Evolutionary conservation across 2,888 invertebrate genomes (phyloP), one percentile per base, ranked within the genome.

Genomic region (Andrena fulva): DNA sequence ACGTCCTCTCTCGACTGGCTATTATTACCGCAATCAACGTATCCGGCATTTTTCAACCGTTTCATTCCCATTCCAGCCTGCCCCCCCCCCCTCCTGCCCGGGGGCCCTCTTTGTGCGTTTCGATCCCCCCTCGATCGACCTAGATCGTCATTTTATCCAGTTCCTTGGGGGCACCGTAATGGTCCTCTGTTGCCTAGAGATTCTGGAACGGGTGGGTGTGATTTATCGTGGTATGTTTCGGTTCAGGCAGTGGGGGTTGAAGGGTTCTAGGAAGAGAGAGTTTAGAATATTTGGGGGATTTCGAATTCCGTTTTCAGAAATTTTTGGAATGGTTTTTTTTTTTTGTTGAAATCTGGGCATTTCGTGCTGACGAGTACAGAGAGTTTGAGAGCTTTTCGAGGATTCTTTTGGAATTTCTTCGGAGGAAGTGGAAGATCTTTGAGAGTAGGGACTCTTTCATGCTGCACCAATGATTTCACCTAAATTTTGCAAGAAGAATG

Each of bases 21-120:
- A 87, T 88, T 89, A 91, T 91, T 92, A 89, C 91, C 79, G 91
- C 91, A 92, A 92, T 91, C 89, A 89, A 77, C 80, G 90, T 89
- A 91, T 92, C 91, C 91, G 91, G 91, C 89, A 89, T 90, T 91
- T 91, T 91, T 90, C 90, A 91, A 88, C 89, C 90, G 88, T 89
- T 86, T 81, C 86, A 76, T 85, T 86, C 86, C 78, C 85, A 59
- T 81, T 69, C 74, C 70, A 42, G 60, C 66, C 60, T 50, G 20
- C 20, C 56, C 54, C 48, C 62, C 62, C 27, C 31, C n/a, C 62
- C 33, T 52, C 50, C 20, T n/a, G 31, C 50, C 20, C 10, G 4
- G 20, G 29, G 20, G 29, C 8, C 48, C 42, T 16, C 12, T 48
- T n/a, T 42, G 16, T 27, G 29, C 10, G 10, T 42, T 48, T 70